phyloP scores from a whole-genome alignment of 2,888 invertebrate species.

The Palloptera scutellata region DNA sequence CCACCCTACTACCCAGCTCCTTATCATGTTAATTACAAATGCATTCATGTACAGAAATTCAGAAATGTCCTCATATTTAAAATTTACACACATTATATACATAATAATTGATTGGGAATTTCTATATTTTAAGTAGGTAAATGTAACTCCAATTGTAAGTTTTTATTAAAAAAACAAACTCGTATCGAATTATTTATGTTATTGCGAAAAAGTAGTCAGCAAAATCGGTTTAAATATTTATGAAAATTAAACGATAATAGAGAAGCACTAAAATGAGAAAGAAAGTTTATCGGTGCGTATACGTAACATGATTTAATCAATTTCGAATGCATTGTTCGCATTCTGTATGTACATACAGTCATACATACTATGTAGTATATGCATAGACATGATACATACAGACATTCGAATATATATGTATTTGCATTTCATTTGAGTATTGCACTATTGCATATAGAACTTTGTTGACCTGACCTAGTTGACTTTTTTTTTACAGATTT shows the following conservation, averaged over 20 bases:
- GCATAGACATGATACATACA: background rate
- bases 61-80: too few species aligned
- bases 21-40: background rate
- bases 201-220: background rate
- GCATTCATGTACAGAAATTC: background rate
- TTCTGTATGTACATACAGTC: background rate
- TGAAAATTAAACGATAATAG: background rate
- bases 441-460: background rate
- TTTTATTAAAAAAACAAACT: background rate
- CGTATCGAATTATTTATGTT: background rate
- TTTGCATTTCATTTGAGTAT: background rate
- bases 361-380: too few species aligned
- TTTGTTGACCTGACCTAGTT: conserved; percentile 27
- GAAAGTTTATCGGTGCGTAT: conserved; percentile 15
- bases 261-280: background rate
- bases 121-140: too few species aligned
- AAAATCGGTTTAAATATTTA: too few species aligned
- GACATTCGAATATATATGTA: background rate
- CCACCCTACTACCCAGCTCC: too few species aligned
- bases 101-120: too few species aligned
- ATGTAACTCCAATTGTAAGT: background rate
- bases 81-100: too few species aligned
- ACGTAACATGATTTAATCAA: conserved; percentile 23
- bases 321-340: background rate
- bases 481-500: too few species aligned